phyloP scores from a whole-genome alignment of 1,140 invertebrate genomes.

The Ptiloglossa arizonensis region DNA sequence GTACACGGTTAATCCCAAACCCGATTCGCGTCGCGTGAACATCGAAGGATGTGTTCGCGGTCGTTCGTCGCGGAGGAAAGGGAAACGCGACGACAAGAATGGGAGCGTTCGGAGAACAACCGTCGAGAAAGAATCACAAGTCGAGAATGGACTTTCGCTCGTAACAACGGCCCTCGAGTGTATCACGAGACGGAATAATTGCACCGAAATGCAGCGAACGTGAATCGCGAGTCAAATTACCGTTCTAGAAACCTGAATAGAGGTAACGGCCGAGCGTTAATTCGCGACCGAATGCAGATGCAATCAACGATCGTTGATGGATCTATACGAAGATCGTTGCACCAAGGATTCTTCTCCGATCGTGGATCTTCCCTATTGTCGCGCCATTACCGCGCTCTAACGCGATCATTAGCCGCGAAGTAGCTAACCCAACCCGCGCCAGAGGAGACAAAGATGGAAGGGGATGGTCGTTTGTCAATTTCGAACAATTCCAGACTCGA shows the following conservation, averaged over 20 bases:
- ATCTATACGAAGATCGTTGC: not conserved
- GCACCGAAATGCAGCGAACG: conserved; percentile 14
- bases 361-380: not conserved
- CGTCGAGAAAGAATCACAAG: conserved; percentile 5
- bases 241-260: conserved; percentile 18
- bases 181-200: conserved; percentile 22
- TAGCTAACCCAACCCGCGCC: too few species aligned
- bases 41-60: too few species aligned
- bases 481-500: not conserved
- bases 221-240: conserved; percentile 1
- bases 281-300: not conserved
- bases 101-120: not conserved
- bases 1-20: too few species aligned
- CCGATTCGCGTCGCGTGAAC: too few species aligned
- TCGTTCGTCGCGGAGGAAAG: too few species aligned
- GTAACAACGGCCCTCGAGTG: not conserved
- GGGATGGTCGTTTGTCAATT: conserved; percentile 25
- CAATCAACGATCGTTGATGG: not conserved
- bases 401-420: not conserved
- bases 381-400: not conserved
- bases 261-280: not conserved
- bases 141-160: conserved; percentile 17
- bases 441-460: too few species aligned
- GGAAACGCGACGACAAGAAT: not conserved
- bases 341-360: not conserved